Evolutionary conservation across 64 coral and sea anemone species (phyloP), one percentile per base, ranked within the genome.

Genomic region (Actinia tenebrosa): DNA sequence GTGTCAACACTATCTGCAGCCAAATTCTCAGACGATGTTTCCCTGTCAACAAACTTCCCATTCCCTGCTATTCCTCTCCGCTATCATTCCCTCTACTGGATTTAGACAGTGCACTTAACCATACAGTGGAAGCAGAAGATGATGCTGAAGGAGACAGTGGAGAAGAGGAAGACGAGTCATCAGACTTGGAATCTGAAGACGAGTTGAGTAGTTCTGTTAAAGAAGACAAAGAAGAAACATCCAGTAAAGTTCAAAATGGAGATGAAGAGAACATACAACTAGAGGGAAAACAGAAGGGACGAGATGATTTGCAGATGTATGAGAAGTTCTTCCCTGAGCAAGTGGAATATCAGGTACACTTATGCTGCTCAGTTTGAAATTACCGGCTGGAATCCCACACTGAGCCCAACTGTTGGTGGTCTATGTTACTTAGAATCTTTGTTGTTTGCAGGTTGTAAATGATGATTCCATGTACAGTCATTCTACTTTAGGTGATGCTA

Each of bases 11-110:
- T n/a, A 66, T 96, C 3, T 90, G 91, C 16, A 96, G 94, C 84
- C 94, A 96, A 66, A 96, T 96, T 77, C 87, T 96, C n/a, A 86
- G 94, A 53, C 86, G 92, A 52, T 96, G 94, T 88, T 96, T 96
- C 60, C 94, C 94, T 9, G 93, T 87, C 60, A 96, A 96, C 80
- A 96, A 96, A 56, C 88, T 96, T 26, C 94, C 94, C 3, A 79
- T 93, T 37, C 86, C 94, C 61, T 80, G 87, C 27, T 56, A 90
- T 18, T 87, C 94, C 11, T 88, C 91, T 79, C 94, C 94, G 61
- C 44, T 96, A 53, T 63, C 91, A 19, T 96, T 93, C 77, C 91
- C 88, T n/a, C 53, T 96, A 22, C 83, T 96, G 20, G 91, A 96
- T 87, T 83, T 92, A 58, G 91, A 96, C 45, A 84, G 92, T 22